These are phyloP conservation scores for Mustelus asterias DNA, from an alignment of 2,113 vertebrate species.

Conservation along the genomic window DNA sequence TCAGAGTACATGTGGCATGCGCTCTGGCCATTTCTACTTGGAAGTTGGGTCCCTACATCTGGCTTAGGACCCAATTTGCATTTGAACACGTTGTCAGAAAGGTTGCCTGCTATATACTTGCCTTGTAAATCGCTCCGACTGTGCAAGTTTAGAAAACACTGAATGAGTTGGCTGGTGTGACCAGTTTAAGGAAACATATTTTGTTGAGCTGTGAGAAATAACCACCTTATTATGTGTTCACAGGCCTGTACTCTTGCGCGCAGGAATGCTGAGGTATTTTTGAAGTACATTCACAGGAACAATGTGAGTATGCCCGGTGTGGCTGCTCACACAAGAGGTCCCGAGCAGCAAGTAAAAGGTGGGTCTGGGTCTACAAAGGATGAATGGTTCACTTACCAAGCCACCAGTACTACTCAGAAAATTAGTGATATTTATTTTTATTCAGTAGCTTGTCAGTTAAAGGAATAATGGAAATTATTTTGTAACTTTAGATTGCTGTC, in stretches of 20 bases:
- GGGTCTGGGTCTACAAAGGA: constrained; percentile 42
- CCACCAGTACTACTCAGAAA: not conserved
- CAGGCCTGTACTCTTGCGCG: constrained; percentile 93
- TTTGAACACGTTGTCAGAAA: not conserved
- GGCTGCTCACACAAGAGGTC: constrained; percentile 75
- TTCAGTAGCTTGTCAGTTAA: not conserved
- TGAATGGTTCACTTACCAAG: not conserved
- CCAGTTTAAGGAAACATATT: not conserved
- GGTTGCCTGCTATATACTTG: too few species aligned
- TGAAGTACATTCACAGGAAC: constrained; percentile 98
- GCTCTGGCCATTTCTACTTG: not conserved
- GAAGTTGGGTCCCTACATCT: not conserved
- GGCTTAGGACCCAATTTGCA: not conserved
- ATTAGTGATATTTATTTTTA: not conserved
- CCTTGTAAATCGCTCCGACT: not conserved
- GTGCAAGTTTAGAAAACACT: not conserved
- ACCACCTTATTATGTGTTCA: constrained; percentile 31
- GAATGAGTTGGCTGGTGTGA: not conserved
- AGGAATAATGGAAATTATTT: not conserved
- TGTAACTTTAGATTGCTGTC: not conserved
- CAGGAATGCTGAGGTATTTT: constrained; percentile 92
- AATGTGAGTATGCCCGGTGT: constrained; percentile 86
- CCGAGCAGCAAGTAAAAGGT: constrained; percentile 97
- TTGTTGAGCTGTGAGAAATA: not conserved
- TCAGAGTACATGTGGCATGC: not conserved